These are phyloP conservation scores for Glossosoma conforme DNA, from an alignment of 1,140 invertebrate genomes.

Conservation along the genomic window DNA sequence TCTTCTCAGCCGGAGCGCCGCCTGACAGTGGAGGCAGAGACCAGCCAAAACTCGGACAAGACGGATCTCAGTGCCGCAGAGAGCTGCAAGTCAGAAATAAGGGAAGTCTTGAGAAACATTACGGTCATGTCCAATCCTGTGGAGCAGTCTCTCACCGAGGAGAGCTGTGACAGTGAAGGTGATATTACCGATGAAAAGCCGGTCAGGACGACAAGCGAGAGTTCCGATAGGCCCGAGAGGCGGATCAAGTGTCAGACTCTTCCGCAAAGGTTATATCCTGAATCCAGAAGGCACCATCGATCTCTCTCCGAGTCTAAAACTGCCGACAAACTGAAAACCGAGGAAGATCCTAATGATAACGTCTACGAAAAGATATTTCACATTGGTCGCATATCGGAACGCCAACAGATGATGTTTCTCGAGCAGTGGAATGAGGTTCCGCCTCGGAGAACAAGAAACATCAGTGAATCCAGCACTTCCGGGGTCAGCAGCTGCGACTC, in stretches of 20 bases:
- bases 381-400: slow-evolving; percentile 35
- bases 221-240: slow-evolving; percentile 36
- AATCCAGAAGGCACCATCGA: slow-evolving; percentile 48
- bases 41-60: slow-evolving; percentile 46
- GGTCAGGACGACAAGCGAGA: slow-evolving; percentile 13
- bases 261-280: slow-evolving; percentile 45
- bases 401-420: slow-evolving; percentile 40
- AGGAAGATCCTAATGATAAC: slow-evolving; percentile 35
- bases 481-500: slow-evolving; percentile 76
- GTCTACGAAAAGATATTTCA: slow-evolving; percentile 37
- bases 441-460: slow-evolving; percentile 39
- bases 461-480: slow-evolving; percentile 72
- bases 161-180: slow-evolving; percentile 18
- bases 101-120: slow-evolving; percentile 19
- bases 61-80: slow-evolving; percentile 45
- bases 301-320: slow-evolving; percentile 63
- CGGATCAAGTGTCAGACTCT: slow-evolving; percentile 51
- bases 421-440: slow-evolving; percentile 48
- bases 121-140: slow-evolving; percentile 16
- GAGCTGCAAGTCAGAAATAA: slow-evolving; percentile 41
- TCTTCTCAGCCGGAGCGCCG: slow-evolving; percentile 39
- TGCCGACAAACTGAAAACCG: slow-evolving; percentile 40
- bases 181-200: slow-evolving; percentile 3
- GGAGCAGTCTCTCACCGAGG: slow-evolving; percentile 28
- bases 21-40: slow-evolving; percentile 39